Percentiles rank a stretch among this genome's conserved stretches.
Conservation (phyloP, 1,140 invertebrate genomes). For the Littorina saxatilis region DNA sequence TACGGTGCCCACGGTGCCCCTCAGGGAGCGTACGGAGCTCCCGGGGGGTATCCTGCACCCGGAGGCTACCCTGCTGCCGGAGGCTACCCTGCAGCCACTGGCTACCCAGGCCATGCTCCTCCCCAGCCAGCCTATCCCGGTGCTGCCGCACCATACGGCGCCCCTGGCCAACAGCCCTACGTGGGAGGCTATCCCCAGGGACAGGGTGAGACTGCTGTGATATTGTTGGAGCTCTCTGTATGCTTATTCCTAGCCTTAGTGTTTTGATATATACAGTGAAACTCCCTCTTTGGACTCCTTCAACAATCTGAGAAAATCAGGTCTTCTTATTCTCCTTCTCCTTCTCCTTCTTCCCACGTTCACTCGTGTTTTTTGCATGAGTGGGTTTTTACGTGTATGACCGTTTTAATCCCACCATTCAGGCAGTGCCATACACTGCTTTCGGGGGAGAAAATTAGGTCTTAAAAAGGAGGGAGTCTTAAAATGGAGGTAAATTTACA, state of each 20-base stretch:
- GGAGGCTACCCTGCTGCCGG: constrained; percentile 33
- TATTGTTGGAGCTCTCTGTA: neutral
- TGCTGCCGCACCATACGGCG: constrained; percentile 41
- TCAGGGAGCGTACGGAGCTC: neutral
- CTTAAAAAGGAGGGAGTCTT: no score
- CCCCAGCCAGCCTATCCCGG: constrained; percentile 25
- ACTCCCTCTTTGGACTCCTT: neutral
- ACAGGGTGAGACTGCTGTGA: constrained; percentile 15
- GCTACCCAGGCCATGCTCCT: neutral
- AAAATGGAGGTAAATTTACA: no score
- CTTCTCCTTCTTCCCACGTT: no score
- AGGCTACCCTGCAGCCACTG: neutral
- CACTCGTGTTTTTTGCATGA: no score
- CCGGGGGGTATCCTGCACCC: constrained; percentile 37
- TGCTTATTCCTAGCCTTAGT: no score
- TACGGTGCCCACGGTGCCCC: neutral
- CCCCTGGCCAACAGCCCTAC: constrained; percentile 30
- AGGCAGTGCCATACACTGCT: no score
- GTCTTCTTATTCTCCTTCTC: neutral
- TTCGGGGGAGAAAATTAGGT: no score
- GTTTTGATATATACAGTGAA: no score
- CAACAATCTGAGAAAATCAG: neutral
- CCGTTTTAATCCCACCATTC: no score
- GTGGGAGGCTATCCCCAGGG: constrained; percentile 39
- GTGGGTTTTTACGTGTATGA: no score